Evolutionary conservation across 2,888 invertebrate species (phyloP), one percentile per base, ranked within the genome.

Genomic region (Ceriagrion tenellum): DNA sequence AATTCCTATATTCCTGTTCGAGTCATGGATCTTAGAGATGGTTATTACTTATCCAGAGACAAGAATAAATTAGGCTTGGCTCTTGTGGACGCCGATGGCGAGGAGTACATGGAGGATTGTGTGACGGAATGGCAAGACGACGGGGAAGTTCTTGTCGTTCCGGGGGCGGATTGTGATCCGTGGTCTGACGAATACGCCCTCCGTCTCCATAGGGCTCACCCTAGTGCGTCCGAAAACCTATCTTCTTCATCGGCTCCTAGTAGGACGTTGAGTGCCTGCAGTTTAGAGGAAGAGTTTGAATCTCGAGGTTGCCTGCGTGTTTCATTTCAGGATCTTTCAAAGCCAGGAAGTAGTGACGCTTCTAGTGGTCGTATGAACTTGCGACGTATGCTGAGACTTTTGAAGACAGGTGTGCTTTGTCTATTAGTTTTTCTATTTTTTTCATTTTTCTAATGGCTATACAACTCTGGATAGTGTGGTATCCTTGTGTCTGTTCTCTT

Each of bases 141-240:
- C 40, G 93, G 93, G n/a, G 93, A 93, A 59, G 93, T 93, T n/a
- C 23, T 69, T 6, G 93, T 93, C 55, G 74, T 93, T 40, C 93
- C 23, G 16, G 93, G 69, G 20, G 93, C 63, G 16, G 93, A 93
- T n/a, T 93, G 93, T 47, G 93, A 93, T 69, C 93, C 93, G 40
- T 93, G 93, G 93, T 93, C 93, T 4, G 93, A 93, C 47, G 93
- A 93, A 47, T 93, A 93, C 93, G 69, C 93, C 69, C 93, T 93
- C 18, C 93, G 93, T 47, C 93, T 93, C n/a, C 93, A 93, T 35
- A 63, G 93, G 47, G 47, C 47, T 55, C 93, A 93, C 10, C 93
- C 93, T 35, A 47, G 26, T n/a, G 69, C 30, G n/a, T 69, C 74
- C 47, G 93, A 93, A 26, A 47, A n/a, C 47, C 47, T 47, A n/a